Base-by-base conservation (phyloP, 2,113 vertebrate species). In the Centropus bengalensis region DNA sequence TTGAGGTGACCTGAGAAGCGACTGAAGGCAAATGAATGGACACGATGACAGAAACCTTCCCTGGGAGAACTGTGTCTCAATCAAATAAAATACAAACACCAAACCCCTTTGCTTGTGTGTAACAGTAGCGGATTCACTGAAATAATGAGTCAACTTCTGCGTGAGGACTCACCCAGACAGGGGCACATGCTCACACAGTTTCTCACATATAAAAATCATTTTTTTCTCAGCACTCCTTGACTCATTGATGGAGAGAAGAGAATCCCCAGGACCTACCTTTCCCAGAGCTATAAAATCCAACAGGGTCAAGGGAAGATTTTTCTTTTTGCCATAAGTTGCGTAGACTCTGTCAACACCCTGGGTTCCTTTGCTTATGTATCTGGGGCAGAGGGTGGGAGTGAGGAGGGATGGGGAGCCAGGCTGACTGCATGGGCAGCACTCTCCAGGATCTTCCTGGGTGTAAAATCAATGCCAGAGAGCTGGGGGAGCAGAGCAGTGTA, bases 261-360 rank as follows among this genome's bases (percentile, higher is more conserved):
- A 87, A 81, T 55, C 55, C 13, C 38, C 24, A 17, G 47, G 59
- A 40, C 19, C 23, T 54, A 16, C 10, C 13, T 62, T 86, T 70
- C 40, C 23, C 6, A 16, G 62, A 9, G 36, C 32, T 0, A 0
- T 14, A 52, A 38, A 74, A 73, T 9, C 5, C 24, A 51, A 4
- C 21, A 58, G 36, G 59, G 17, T 45, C 24, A 63, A 75, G 56
- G 55, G 42, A 86, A 91, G 14, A 17, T 36, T 36, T 36, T 36
- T 36, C 70, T 62, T 70, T 8, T 82, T 26, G 4, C 56, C 5
- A 0, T 26, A 23, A 0, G 0, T 52, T 26, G 6, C 8, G 2
- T 15, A 14, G 60, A 15, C 36, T 62, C 60, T 66, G 77, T 47
- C 55, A 40, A 5, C 26, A 32, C 62, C 66, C 0, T 58, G 21